These are phyloP conservation scores for Deilephila porcellus DNA, from an alignment of 2,888 invertebrate genomes.

Conservation along the genomic window DNA sequence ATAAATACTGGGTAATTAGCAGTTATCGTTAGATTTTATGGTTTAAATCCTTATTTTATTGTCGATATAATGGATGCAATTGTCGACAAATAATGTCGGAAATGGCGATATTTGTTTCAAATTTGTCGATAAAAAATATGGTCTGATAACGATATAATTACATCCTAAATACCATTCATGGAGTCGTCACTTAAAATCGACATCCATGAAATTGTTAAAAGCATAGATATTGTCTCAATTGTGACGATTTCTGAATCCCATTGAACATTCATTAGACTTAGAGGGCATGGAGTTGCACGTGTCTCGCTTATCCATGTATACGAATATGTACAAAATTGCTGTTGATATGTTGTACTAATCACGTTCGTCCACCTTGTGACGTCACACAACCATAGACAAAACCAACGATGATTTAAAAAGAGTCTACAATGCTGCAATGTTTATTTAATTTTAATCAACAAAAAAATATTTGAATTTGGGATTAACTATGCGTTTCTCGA, in stretches of 20 bases:
- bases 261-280: slow-evolving; percentile 6
- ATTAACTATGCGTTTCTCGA: slow-evolving; percentile 4
- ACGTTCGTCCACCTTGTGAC: slow-evolving; percentile 24
- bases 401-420: not conserved
- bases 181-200: slow-evolving; percentile 27
- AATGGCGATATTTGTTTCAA: not conserved
- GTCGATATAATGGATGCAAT: not conserved
- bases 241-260: slow-evolving; percentile 37
- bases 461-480: not conserved
- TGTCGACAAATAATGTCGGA: not conserved
- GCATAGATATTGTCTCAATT: slow-evolving; percentile 27
- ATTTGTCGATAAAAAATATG: not conserved
- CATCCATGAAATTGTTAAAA: slow-evolving; percentile 25
- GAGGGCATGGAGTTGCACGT: slow-evolving; percentile 19
- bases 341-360: slow-evolving; percentile 35
- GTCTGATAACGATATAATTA: slow-evolving; percentile 3
- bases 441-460: not conserved
- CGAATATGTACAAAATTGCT: slow-evolving; percentile 51
- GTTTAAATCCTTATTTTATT: not conserved
- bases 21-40: not conserved
- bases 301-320: slow-evolving; percentile 43
- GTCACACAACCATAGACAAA: slow-evolving; percentile 29
- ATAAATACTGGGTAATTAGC: not conserved
- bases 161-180: slow-evolving; percentile 18
- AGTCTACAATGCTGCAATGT: not conserved